Evolutionary conservation across 2,888 invertebrate species (phyloP), one percentile per base, ranked within the genome.

Genomic region (Actias luna): DNA sequence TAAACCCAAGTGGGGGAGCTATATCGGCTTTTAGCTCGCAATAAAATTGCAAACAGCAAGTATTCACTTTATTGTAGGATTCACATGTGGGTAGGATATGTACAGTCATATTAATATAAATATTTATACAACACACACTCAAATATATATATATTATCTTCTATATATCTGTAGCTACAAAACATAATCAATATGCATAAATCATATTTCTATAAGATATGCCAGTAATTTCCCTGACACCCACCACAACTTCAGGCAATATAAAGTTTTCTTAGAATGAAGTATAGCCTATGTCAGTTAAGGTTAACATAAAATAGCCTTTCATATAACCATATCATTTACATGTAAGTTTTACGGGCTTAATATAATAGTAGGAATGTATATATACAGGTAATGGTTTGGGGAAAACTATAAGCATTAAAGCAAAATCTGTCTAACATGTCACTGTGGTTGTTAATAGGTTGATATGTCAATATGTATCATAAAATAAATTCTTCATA

Each of bases 101-200:
- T 50, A 50, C 25, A 16, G 22, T 25, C 8, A 1, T 50, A 50
- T 50, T 50, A 50, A 42, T 62, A 65, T 67, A 63, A 64, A 66
- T 67, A 70, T 64, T 64, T 65, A 65, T 67, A 61, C 39, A 63
- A 58, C 66, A 69, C 62, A 68, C 68, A 71, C 65, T 65, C 14
- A 27, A n/a, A n/a, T n/a, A n/a, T n/a, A n/a, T n/a, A n/a, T n/a
- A n/a, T n/a, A n/a, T n/a, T n/a, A n/a, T n/a, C n/a, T n/a, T n/a
- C n/a, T n/a, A n/a, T 10, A 42, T 1, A 4, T 39, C 39, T 16
- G n/a, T 55, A 55, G n/a, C 7, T 29, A 55, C 16, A 22, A 29
- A 16, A 29, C 29, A 55, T 29, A 55, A 16, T 55, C 29, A 16
- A 29, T 29, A n/a, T 50, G 25, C 25, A 50, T 4, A 46, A 8